Evolutionary conservation across 2,888 invertebrate species (phyloP), one percentile per base, ranked within the genome.

Genomic region (Nemapogon koenigi): DNA sequence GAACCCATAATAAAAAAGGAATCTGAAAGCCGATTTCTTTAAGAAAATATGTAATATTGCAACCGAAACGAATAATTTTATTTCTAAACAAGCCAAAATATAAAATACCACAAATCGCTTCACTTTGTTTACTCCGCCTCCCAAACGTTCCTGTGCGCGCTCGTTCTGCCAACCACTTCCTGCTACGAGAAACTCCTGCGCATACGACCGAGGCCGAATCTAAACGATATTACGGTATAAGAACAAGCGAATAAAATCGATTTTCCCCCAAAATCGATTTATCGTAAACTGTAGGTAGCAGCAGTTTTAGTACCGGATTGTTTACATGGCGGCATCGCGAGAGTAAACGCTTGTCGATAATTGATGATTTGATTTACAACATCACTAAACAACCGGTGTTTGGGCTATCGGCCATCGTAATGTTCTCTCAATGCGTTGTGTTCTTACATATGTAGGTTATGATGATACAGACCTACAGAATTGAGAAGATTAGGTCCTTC

Each of bases 361-460:
- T 78, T 76, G 78, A 76, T 72, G 75, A 76, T 72, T 75, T 78
- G 78, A 78, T 78, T 76, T 76, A 76, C 72, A 72, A 62, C 75
- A 67, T 68, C 65, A 72, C 75, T 69, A 76, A 76, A 78, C 75
- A 72, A 69, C 69, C 71, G 68, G 70, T 75, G 75, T 76, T 76
- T 75, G 63, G 75, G 63, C 56, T 65, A 67, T 56, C 60, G 53
- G 46, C 60, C 58, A 60, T 57, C 62, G 60, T 56, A 55, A 48
- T 48, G 18, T 33, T 33, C 33, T 33, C 14, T 13, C 17, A n/a
- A n/a, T n/a, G n/a, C n/a, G n/a, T n/a, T n/a, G n/a, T n/a, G n/a
- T n/a, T n/a, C n/a, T n/a, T n/a, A n/a, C n/a, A n/a, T n/a, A n/a
- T n/a, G n/a, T n/a, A n/a, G n/a, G n/a, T n/a, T n/a, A n/a, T n/a